Evolutionary conservation across 1,140 invertebrate genomes (phyloP), one percentile per base, ranked within the genome.

Genomic region (Lasioglossum albipes): DNA sequence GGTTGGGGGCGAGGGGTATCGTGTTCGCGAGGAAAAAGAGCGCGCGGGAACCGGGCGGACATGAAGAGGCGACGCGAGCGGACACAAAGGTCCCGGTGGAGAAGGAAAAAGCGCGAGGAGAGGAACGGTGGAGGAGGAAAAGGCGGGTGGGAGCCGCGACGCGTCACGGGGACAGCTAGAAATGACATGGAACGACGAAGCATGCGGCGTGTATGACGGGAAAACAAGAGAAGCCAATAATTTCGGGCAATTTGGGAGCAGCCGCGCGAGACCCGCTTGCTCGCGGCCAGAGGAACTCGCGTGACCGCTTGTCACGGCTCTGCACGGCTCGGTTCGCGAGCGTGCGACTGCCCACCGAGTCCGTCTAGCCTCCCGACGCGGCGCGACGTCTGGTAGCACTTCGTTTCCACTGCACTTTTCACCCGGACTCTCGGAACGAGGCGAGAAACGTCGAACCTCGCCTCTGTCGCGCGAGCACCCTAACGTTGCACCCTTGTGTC

Each of bases 181-280:
- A 93, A 91, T 90, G 90, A 92, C 88, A 91, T 90, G 89, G 84
- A 90, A 91, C 88, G 85, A 57, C 77, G 83, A 84, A 81, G 89
- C 90, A 91, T 89, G 89, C 88, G 88, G 88, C 76, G 85, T 57
- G 52, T 91, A 92, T 91, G 91, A 93, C 91, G 89, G 86, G 89
- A 91, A 93, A 93, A 93, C 91, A 93, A 93, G 93, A 93, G 91
- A 92, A 91, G 89, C 91, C 92, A 92, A 93, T 93, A 93, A 93
- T 93, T 93, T 93, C 84, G 89, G 87, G 89, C 89, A 93, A 93
- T 93, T 93, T 93, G 91, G 86, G 88, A 82, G 91, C 92, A 93
- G 91, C 90, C 88, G 91, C 88, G 90, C 91, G 92, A 93, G 87
- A 92, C 92, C 76, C 88, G 74, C 81, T 79, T 62, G 52, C 49